phyloP scores from a whole-genome alignment of 1,140 invertebrate species.

The Drosophila lini region DNA sequence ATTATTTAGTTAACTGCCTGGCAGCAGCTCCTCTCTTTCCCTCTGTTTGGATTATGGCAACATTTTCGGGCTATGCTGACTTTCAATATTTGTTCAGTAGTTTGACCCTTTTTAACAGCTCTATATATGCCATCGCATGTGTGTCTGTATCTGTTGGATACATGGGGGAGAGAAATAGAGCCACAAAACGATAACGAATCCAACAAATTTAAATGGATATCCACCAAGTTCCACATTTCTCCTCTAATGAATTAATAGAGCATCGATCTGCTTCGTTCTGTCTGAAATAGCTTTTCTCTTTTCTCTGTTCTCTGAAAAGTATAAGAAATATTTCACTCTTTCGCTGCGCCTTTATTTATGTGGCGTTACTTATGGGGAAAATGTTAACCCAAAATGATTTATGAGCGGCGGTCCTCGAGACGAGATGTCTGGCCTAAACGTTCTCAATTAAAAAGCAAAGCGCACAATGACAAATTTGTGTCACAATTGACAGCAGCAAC shows the following conservation, averaged over 20 bases:
- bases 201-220: conserved; percentile 7
- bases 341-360: conserved; percentile 74
- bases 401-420: conserved; percentile 49
- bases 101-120: conserved; percentile 81
- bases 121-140: conserved; percentile 51
- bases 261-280: neutral
- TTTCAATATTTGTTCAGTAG: conserved; percentile 77
- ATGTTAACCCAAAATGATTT: conserved; percentile 63
- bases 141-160: conserved; percentile 53
- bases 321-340: conserved; percentile 47
- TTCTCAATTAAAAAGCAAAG: conserved; percentile 71
- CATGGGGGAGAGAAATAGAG: conserved; percentile 52
- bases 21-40: conserved; percentile 16
- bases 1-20: conserved; percentile 76
- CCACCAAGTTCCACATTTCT: neutral
- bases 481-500: conserved; percentile 46
- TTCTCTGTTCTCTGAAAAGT: neutral
- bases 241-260: conserved; percentile 13
- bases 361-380: conserved; percentile 77
- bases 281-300: neutral
- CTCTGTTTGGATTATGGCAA: conserved; percentile 49
- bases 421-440: conserved; percentile 72
- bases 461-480: conserved; percentile 67
- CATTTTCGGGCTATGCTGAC: conserved; percentile 52
- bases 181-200: conserved; percentile 22